phyloP scores from a whole-genome alignment of 2,888 invertebrate genomes.

The Latrodectus hesperus region DNA sequence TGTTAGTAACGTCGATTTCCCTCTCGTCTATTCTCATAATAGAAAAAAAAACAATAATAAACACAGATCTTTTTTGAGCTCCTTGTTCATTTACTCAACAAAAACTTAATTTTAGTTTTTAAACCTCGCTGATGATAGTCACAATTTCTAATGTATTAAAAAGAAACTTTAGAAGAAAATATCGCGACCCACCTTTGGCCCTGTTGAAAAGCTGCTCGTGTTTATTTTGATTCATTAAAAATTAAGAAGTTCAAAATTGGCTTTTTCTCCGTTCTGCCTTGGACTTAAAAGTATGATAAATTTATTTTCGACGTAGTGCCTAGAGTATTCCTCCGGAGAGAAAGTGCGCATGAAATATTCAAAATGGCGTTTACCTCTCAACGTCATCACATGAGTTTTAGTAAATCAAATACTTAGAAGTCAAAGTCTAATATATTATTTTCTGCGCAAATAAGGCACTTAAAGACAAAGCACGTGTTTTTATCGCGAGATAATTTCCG shows the following conservation, averaged over 20 bases:
- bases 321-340: slow-evolving; percentile 40
- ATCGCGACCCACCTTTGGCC: slow-evolving; percentile 52
- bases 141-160: slow-evolving; percentile 51
- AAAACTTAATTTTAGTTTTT: slow-evolving; percentile 65
- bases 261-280: slow-evolving; percentile 65
- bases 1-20: slow-evolving; percentile 50
- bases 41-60: slow-evolving; percentile 14
- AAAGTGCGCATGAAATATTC: slow-evolving; percentile 61
- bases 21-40: not conserved
- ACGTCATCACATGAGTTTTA: slow-evolving; percentile 33
- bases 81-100: slow-evolving; percentile 64
- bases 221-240: slow-evolving; percentile 69
- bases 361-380: slow-evolving; percentile 62
- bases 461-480: slow-evolving; percentile 15
- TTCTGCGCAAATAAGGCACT: not conserved
- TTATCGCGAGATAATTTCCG: not conserved
- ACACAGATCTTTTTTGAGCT: slow-evolving; percentile 25
- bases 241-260: slow-evolving; percentile 67
- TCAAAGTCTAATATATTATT: slow-evolving; percentile 49
- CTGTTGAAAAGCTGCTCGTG: slow-evolving; percentile 57
- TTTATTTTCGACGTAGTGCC: slow-evolving; percentile 63
- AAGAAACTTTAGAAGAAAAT: slow-evolving; percentile 43
- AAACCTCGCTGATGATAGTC: slow-evolving; percentile 44
- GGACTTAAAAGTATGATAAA: slow-evolving; percentile 69
- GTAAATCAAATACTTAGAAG: slow-evolving; percentile 47